Evolutionary conservation across 2,113 vertebrate genomes (phyloP).

Genomic region (Pontoporia blainvillei): DNA sequence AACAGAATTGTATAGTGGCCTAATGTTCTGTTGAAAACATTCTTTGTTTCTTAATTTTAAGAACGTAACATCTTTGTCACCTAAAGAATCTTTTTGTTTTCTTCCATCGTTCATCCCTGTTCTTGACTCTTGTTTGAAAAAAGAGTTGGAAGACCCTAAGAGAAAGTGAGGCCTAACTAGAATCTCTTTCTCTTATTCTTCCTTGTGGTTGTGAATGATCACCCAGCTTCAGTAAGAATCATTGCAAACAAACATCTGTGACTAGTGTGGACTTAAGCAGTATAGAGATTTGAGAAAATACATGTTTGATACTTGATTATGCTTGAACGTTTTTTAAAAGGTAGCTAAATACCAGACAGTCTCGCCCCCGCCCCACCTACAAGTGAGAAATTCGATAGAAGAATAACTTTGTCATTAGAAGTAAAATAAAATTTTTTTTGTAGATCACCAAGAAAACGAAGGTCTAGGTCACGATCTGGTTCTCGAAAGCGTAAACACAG

Average conservation of each 20-base stretch:
- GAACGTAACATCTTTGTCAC: background rate
- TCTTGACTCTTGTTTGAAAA: background rate
- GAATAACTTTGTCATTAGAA: background rate
- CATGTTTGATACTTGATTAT: background rate
- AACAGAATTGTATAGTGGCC: background rate
- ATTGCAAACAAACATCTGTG: background rate
- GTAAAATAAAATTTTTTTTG: background rate
- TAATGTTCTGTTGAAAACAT: background rate
- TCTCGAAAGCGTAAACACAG: slow-evolving; percentile 97
- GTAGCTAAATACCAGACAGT: background rate
- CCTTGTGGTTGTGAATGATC: background rate
- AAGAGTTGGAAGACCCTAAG: background rate
- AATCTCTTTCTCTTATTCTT: background rate
- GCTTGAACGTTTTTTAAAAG: background rate
- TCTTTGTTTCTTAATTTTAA: background rate
- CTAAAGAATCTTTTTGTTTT: background rate
- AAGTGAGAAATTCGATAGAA: background rate
- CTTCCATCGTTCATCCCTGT: background rate
- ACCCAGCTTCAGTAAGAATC: background rate
- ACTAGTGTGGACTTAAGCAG: background rate
- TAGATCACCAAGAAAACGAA: slow-evolving; percentile 95
- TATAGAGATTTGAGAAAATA: background rate
- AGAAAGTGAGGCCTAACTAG: background rate
- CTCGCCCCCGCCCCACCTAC: background rate
- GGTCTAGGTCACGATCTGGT: slow-evolving; percentile 95